These are phyloP conservation scores for Stramonita haemastoma DNA, from an alignment of 2,888 invertebrate species.

Conservation along the genomic window DNA sequence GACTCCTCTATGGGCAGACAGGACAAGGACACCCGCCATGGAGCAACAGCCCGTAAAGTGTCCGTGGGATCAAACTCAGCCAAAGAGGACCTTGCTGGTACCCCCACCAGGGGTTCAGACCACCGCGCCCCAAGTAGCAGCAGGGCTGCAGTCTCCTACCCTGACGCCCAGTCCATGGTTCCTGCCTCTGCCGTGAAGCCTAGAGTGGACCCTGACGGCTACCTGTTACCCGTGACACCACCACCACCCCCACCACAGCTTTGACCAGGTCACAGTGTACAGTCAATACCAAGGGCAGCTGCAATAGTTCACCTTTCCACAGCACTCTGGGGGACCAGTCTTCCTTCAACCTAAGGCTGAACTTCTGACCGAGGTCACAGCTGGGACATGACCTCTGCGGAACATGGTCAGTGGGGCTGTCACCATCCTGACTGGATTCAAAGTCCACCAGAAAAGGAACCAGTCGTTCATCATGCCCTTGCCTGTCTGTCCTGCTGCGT, in stretches of 20 bases:
- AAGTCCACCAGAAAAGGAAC: no score
- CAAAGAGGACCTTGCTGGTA: background rate
- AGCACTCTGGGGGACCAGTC: no score
- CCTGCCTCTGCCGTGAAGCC: background rate
- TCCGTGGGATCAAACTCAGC: background rate
- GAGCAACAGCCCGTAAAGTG: background rate
- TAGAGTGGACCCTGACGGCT: conserved; percentile 3
- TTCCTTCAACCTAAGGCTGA: no score
- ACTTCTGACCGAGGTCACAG: no score
- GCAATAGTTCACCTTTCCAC: background rate
- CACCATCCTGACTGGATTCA: no score
- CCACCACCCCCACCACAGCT: background rate
- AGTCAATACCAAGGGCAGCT: background rate
- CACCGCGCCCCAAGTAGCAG: background rate
- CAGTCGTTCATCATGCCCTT: no score
- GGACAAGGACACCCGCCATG: background rate
- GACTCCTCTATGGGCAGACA: background rate
- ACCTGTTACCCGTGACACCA: background rate
- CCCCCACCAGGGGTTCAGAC: background rate
- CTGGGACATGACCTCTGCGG: no score
- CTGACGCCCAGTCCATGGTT: background rate
- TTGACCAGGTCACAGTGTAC: background rate
- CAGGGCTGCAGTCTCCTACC: background rate
- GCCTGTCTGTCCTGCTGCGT: no score
- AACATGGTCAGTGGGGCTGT: no score